Evolutionary conservation across 2,888 invertebrate species (phyloP).

Genomic region (Synanthedon formicaeformis): DNA sequence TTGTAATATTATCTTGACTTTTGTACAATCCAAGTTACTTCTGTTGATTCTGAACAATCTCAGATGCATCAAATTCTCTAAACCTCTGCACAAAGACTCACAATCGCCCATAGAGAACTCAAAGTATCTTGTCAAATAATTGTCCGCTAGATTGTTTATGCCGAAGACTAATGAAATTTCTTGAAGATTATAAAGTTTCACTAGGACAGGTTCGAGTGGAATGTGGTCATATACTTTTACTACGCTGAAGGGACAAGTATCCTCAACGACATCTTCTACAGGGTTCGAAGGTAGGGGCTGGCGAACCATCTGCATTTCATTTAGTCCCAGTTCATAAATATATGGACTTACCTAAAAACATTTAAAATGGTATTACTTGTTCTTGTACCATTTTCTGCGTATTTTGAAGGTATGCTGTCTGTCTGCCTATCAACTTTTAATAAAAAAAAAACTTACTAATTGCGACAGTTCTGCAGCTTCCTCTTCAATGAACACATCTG

Average conservation of each 20-base stretch:
- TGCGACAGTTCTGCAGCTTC: constrained; percentile 44
- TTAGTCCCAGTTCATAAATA: constrained; percentile 58
- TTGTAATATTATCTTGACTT: constrained; percentile 70
- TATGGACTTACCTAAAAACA: constrained; percentile 56
- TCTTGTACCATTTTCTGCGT: too few species aligned
- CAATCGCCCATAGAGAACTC: constrained; percentile 72
- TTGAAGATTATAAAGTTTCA: constrained; percentile 59
- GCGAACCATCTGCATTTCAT: constrained; percentile 65
- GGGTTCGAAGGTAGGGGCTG: constrained; percentile 54
- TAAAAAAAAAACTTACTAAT: constrained; percentile 34
- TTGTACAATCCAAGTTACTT: constrained; percentile 71
- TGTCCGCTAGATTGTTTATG: constrained; percentile 57
- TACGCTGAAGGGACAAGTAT: constrained; percentile 47
- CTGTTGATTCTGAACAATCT: constrained; percentile 69
- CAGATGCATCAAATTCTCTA: constrained; percentile 54
- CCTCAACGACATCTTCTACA: constrained; percentile 33
- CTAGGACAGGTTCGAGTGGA: constrained; percentile 66
- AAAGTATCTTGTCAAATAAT: constrained; percentile 71
- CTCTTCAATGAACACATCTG: constrained; percentile 52
- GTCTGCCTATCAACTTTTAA: too few species aligned
- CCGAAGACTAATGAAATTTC: constrained; percentile 60
- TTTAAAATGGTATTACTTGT: constrained; percentile 3
- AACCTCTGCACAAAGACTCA: constrained; percentile 65
- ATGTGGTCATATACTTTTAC: constrained; percentile 67
- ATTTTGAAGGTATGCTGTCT: too few species aligned